Evolutionary conservation across 2,797 vertebrate species (phyloP).

Genomic region (Urosaurus nigricauda): DNA sequence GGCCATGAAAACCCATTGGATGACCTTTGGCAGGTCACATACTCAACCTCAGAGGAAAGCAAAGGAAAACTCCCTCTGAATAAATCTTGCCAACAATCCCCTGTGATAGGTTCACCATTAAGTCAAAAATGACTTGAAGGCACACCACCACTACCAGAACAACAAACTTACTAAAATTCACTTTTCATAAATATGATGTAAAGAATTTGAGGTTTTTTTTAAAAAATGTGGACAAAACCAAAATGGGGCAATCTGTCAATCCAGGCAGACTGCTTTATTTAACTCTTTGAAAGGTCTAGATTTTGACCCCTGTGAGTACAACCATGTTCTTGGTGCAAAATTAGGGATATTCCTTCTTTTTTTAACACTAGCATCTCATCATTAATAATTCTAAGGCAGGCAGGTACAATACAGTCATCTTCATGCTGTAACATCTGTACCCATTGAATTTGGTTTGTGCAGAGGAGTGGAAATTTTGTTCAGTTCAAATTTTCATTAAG

Average conservation of each 20-base stretch:
- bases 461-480: neutral
- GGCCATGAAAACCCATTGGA: too few relatives aligned
- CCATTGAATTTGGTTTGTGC: neutral
- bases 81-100: too few relatives aligned
- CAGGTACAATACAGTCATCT: neutral
- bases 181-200: neutral
- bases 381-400: neutral
- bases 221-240: neutral
- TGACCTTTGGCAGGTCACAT: too few relatives aligned
- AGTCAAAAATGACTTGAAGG: too few relatives aligned
- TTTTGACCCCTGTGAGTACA: neutral
- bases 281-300: neutral
- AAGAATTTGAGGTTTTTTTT: neutral
- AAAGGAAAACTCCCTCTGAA: too few relatives aligned
- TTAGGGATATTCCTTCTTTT: neutral
- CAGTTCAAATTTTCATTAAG: neutral
- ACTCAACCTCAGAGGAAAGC: too few relatives aligned
- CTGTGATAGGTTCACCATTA: too few relatives aligned
- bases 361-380: neutral
- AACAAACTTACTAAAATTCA: neutral
- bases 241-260: neutral
- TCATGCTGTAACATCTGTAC: neutral
- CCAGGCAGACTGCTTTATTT: neutral
- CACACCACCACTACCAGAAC: too few relatives aligned
- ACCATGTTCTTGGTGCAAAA: neutral